Percentiles rank a stretch among this genome's conserved stretches.
Conservation (phyloP, 2,113 vertebrate species). For the Casuarius casuarius region DNA sequence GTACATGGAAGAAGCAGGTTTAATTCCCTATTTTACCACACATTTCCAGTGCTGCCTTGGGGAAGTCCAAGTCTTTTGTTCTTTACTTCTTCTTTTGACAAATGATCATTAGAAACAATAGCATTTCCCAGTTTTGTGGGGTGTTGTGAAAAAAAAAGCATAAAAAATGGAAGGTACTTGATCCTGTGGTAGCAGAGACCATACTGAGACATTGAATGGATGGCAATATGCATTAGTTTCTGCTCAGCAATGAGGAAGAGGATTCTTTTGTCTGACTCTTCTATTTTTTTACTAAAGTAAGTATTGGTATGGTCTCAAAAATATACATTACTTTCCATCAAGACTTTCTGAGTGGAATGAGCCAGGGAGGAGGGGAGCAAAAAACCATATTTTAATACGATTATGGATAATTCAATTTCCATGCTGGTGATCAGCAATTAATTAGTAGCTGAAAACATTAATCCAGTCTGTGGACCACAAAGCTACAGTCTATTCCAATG, state of each 20-base stretch:
- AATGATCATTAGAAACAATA: background rate
- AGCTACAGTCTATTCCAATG: conserved; percentile 35
- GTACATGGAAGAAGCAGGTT: background rate
- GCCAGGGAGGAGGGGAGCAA: conserved; percentile 29
- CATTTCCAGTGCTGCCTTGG: background rate
- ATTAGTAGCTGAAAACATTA: conserved; percentile 70
- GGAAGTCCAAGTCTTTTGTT: background rate
- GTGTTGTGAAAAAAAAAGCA: background rate
- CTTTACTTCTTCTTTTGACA: background rate
- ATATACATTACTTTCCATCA: conserved; percentile 54
- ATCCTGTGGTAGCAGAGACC: background rate
- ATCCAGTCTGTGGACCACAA: conserved; percentile 66
- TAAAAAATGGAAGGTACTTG: background rate
- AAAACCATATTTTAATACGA: conserved; percentile 64
- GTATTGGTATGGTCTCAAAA: conserved; percentile 12
- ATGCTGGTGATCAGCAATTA: conserved; percentile 67
- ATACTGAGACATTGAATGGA: background rate
- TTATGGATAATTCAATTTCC: conserved; percentile 72
- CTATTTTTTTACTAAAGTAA: background rate
- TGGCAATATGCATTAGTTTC: background rate
- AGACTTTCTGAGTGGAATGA: conserved; percentile 12
- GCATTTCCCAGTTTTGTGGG: background rate
- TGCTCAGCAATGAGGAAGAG: background rate
- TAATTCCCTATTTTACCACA: background rate
- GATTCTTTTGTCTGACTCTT: background rate